Conservation (phyloP, 2,113 vertebrate species). For the Cygnus atratus region DNA sequence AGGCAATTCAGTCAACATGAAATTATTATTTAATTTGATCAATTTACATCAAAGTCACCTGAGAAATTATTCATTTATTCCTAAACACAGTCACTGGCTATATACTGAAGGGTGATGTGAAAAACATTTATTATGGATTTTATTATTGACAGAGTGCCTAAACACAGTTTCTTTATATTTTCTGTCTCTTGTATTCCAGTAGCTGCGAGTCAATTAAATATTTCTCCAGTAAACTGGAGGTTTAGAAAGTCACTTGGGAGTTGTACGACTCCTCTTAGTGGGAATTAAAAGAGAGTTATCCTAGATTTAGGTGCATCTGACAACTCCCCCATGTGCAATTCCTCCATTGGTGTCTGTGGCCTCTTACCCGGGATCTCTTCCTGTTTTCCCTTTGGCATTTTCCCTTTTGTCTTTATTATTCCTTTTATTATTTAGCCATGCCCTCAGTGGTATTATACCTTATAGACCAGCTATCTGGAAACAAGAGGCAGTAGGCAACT, state of each 20-base stretch:
- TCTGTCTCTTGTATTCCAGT: constrained; percentile 12
- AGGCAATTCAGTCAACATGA: not conserved
- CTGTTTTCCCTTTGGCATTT: not conserved
- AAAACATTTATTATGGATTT: constrained; percentile 35
- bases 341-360: not conserved
- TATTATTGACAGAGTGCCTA: constrained; percentile 22
- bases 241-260: constrained; percentile 10
- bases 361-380: not conserved
- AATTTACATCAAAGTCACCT: not conserved
- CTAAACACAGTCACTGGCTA: not conserved
- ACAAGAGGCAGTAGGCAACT: not conserved
- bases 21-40: not conserved
- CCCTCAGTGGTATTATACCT: rapidly evolving
- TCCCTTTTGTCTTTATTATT: not conserved
- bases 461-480: rapidly evolving
- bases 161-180: constrained; percentile 9
- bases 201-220: constrained; percentile 36
- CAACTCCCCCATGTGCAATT: not conserved
- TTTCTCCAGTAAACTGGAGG: constrained; percentile 31
- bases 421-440: not conserved
- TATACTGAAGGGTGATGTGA: constrained; percentile 8
- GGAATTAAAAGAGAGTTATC: constrained; percentile 21
- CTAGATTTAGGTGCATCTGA: not conserved
- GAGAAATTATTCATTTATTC: constrained; percentile 7
- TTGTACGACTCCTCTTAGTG: not conserved